These are phyloP conservation scores for Elmis aenea DNA, from an alignment of 2,888 invertebrate genomes.

Conservation along the genomic window DNA sequence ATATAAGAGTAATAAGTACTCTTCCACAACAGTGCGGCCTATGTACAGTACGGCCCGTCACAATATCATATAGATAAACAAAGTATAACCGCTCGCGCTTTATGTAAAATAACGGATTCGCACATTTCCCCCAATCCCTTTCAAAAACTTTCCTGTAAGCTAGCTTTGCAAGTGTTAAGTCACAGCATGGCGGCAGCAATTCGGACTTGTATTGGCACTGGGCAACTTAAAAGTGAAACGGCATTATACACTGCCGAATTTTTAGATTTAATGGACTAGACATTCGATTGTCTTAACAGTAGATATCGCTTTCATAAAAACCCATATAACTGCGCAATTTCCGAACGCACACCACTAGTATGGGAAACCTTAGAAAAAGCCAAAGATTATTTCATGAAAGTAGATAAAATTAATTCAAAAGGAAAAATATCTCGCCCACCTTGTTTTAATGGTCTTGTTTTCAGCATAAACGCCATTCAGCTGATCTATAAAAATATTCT, in stretches of 20 bases:
- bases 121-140: constrained; percentile 17
- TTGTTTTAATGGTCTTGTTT: too few relatives aligned
- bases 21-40: too few relatives aligned
- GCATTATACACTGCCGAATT: constrained; percentile 15
- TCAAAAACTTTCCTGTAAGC: too few relatives aligned
- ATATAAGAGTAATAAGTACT: too few relatives aligned
- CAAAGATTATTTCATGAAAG: not conserved
- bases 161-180: constrained; percentile 19
- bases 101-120: constrained; percentile 13
- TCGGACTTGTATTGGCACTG: constrained; percentile 9
- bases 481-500: too few relatives aligned
- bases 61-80: constrained; percentile 8
- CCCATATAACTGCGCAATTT: too few relatives aligned
- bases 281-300: constrained; percentile 19
- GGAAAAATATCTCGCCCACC: too few relatives aligned
- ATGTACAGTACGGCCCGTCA: too few relatives aligned
- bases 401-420: too few relatives aligned
- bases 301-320: constrained; percentile 6
- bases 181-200: constrained; percentile 15
- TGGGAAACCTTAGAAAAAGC: constrained; percentile 1
- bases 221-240: constrained; percentile 7
- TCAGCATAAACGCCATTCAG: too few relatives aligned
- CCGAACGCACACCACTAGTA: constrained; percentile 2
- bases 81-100: constrained; percentile 7
- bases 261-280: constrained; percentile 10